Conservation (phyloP, 2,113 vertebrate species). For the Ciconia stormi region DNA sequence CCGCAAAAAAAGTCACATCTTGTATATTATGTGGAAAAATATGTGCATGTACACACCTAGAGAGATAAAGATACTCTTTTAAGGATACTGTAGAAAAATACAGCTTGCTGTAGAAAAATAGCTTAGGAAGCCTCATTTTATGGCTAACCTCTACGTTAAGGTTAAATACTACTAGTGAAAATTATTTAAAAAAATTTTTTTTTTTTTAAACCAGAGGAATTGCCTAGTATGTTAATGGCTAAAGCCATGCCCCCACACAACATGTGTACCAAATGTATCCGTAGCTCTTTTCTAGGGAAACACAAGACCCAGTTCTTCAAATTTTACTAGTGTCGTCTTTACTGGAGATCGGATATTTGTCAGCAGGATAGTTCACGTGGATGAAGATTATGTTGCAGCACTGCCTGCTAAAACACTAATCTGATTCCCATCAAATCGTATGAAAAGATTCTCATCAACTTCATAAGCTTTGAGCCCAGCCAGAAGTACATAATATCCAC, state of each 20-base stretch:
- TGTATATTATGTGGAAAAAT: background rate
- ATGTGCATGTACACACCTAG: background rate
- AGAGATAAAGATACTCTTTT: background rate
- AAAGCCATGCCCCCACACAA: background rate
- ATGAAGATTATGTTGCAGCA: background rate
- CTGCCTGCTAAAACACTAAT: background rate
- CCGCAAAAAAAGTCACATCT: background rate
- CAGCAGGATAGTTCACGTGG: background rate
- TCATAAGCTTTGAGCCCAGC: background rate
- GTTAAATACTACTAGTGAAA: background rate
- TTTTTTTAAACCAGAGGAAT: background rate
- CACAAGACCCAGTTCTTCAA: background rate
- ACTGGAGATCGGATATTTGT: background rate
- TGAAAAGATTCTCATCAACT: background rate
- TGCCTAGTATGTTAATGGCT: background rate
- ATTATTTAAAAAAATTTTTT: too few species aligned
- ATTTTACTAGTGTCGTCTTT: background rate
- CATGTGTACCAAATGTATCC: background rate
- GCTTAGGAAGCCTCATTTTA: background rate
- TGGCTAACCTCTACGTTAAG: background rate
- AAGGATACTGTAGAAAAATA: background rate
- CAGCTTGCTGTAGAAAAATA: background rate
- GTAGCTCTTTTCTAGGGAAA: background rate
- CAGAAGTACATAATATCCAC: background rate
- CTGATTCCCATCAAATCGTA: background rate